phyloP scores from a whole-genome alignment of 2,113 vertebrate species.

The Zosterops borbonicus region DNA sequence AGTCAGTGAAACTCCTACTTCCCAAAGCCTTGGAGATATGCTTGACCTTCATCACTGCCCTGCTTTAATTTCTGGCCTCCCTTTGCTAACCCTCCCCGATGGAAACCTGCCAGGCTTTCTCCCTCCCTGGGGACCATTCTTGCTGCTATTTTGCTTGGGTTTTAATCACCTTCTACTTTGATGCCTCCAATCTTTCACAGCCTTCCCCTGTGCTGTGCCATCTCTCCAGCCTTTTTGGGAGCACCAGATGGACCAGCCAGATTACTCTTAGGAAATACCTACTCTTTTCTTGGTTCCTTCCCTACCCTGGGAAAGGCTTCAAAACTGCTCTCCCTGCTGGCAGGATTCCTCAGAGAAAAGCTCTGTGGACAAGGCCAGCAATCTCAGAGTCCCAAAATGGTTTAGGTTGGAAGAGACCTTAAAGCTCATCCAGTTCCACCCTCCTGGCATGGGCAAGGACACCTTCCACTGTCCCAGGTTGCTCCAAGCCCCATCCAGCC shows the following conservation, averaged over 20 bases:
- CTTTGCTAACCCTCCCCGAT: neutral
- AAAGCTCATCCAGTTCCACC: neutral
- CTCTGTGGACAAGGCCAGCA: neutral
- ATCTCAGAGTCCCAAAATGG: neutral
- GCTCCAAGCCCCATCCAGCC: accelerated
- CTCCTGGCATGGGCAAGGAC: neutral
- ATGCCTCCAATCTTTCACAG: neutral
- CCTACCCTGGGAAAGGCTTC: conserved; percentile 3
- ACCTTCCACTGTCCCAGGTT: accelerated
- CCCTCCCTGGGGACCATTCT: neutral
- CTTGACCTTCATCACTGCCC: conserved; percentile 1
- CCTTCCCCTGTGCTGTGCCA: neutral
- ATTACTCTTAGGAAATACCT: conserved; percentile 27
- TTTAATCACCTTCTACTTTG: conserved; percentile 20
- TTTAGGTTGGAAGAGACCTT: neutral
- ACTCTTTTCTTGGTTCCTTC: conserved; percentile 16
- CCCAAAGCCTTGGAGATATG: neutral
- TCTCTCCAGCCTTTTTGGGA: neutral
- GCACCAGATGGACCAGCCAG: neutral
- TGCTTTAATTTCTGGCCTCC: conserved; percentile 3
- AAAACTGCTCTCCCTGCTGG: neutral
- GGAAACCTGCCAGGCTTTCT: neutral
- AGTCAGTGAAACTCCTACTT: neutral
- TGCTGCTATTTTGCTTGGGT: neutral
- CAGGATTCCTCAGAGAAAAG: neutral